Base-by-base conservation (phyloP, 2,888 invertebrate genomes). In the Eucera pruinosa region DNA sequence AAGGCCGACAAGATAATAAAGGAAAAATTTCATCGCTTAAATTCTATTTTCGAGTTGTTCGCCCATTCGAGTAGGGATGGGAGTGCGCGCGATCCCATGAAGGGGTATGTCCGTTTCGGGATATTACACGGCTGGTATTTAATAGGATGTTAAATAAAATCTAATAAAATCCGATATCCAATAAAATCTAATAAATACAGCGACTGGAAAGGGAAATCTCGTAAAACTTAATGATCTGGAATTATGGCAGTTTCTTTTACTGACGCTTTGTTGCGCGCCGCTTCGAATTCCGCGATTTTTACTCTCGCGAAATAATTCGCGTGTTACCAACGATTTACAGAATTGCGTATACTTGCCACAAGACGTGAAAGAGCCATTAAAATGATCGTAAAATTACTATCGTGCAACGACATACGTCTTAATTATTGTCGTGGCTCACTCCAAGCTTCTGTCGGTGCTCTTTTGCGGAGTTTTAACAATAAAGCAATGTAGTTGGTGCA, bases 321-420 rank as follows among this genome's bases (percentile, higher is more conserved):
- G 13, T 18, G 27, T 60, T 13, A 39, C 5, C 20, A 30, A 9
- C 20, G 23, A 50, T 33, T 61, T 20, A 20, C 20, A 43, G 54
- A 57, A 30, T 47, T 39, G 23, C 23, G 18, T 33, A 4, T 20
- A 9, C 18, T 23, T 36, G n/a, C 2, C 4, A 0, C 3, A 9
- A 0, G 23, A 18, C 20, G 7, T 13, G n/a, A 67, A 5, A 55
- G 6, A 43, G 43, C 55, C 48, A 61, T 82, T 81, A 75, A 82
- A 71, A 30, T 50, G 67, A 48, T 45, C 58, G 61, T 73, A 68
- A 75, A 79, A 58, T 54, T 36, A 57, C 67, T 66, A 80, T 65
- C 61, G 13, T 30, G 18, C 33, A 18, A 15, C 60, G 47, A 27
- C 67, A 70, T 71, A 45, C 43, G 70, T 70, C 76, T 81, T 77